phyloP scores from a whole-genome alignment of 2,113 vertebrate species.

The Cottus gobio region DNA sequence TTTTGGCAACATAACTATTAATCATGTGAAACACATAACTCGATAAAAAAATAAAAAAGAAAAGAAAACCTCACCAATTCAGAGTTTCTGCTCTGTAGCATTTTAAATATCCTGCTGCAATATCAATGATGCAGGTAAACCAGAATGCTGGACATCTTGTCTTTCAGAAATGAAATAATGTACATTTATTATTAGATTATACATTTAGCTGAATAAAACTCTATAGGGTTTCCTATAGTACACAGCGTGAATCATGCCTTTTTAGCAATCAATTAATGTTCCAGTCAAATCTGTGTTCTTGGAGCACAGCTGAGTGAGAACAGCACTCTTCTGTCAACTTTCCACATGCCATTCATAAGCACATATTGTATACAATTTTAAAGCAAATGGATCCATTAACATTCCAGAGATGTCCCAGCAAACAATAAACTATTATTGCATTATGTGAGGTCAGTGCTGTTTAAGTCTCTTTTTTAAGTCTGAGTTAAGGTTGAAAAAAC shows the following conservation, averaged over 20 bases:
- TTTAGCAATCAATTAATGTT: not conserved
- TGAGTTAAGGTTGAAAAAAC: not conserved
- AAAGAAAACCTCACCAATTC: no score
- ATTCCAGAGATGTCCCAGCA: not conserved
- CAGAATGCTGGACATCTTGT: not conserved
- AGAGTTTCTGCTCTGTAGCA: not conserved
- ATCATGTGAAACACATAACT: not conserved
- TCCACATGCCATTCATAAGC: not conserved
- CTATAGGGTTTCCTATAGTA: not conserved
- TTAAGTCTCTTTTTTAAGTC: not conserved
- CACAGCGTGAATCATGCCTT: not conserved
- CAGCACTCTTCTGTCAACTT: not conserved
- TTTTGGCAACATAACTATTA: not conserved
- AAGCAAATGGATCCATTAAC: slow-evolving; percentile 23
- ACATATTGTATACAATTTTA: not conserved
- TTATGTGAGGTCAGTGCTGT: not conserved
- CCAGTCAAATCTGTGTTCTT: not conserved
- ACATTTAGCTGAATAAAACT: not conserved
- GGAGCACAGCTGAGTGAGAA: not conserved
- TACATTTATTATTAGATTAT: not conserved
- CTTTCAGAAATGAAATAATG: not conserved
- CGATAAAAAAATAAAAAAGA: not conserved
- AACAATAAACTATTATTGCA: not conserved
- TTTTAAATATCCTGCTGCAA: not conserved
- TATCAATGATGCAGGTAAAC: not conserved